phyloP scores from a whole-genome alignment of 2,113 vertebrate species.

The Actenoides lindsayi region DNA sequence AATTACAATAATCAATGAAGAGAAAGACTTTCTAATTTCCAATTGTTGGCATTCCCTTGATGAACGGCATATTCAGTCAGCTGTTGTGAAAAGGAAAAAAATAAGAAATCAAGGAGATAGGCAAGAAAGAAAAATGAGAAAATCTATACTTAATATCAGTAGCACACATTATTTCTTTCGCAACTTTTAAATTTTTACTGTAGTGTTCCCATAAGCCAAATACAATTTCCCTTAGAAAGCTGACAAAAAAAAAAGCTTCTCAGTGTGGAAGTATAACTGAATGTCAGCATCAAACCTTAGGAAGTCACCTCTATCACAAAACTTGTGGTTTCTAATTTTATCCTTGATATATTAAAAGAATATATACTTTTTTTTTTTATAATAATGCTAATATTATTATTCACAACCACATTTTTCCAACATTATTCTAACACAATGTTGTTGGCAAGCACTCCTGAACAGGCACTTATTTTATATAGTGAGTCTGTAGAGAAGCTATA shows the following conservation, averaged over 20 bases:
- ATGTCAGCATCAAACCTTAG: neutral
- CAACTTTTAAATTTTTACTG: neutral
- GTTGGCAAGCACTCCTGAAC: conserved; percentile 17
- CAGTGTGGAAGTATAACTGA: neutral
- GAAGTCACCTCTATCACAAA: neutral
- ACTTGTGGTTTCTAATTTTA: neutral
- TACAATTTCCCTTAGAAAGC: neutral
- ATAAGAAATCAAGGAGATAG: neutral
- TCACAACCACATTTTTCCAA: neutral
- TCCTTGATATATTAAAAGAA: neutral
- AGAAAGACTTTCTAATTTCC: neutral
- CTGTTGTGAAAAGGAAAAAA: neutral
- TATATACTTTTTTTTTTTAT: neutral
- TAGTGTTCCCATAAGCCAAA: neutral
- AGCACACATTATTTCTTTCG: neutral
- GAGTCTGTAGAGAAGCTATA: neutral
- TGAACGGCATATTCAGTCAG: neutral
- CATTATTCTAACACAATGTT: neutral
- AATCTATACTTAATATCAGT: neutral
- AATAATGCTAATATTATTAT: neutral
- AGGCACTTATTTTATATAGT: neutral
- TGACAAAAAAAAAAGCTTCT: neutral
- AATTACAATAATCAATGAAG: conserved; percentile 5
- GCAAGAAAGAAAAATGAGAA: neutral
- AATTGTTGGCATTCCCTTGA: neutral